Evolutionary conservation across 2,888 invertebrate species (phyloP), one percentile per base, ranked within the genome.

Genomic region (Orchesellides sinensis): DNA sequence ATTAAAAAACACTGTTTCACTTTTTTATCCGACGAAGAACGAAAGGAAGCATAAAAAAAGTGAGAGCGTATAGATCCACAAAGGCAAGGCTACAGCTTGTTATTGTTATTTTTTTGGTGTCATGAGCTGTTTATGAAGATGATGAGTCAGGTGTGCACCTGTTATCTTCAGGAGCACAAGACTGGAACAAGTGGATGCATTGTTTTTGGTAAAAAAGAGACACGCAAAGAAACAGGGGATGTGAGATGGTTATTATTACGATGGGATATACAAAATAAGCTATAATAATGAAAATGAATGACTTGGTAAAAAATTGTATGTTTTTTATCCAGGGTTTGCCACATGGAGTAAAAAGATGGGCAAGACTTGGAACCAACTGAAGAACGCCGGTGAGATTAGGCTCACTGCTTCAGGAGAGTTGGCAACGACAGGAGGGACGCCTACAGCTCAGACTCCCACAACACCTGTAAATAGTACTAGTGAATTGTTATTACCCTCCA

Each of bases 311-410:
- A n/a, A n/a, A n/a, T n/a, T n/a, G 40, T n/a, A n/a, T n/a, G n/a
- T n/a, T n/a, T n/a, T 47, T 35, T 49, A 25, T 21, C 23, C 35
- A 88, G 88, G 88, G 27, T 88, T 88, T 79, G 85, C 88, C 21
- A 88, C 88, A 54, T 88, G 88, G 88, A 85, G 86, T 45, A 87
- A 87, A 66, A 88, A 87, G 80, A 88, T 88, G 88, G 88, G 88
- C 10, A 87, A 87, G 74, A 88, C 88, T 6, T 88, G 88, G 88
- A 88, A 85, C 65, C 87, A 85, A 12, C 54, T 88, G 19, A 88
- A 88, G 65, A 83, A 87, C 68, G 78, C 85, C 1, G 84, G 83
- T n/a, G 86, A 84, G 35, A 70, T 80, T 29, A 70, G 82, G 19
- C 49, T 78, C 5, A 70, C 70, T 32, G 78, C 65, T 19, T 77